Conservation (phyloP, 2,888 invertebrate species). For the Prionchulus punctatus region DNA sequence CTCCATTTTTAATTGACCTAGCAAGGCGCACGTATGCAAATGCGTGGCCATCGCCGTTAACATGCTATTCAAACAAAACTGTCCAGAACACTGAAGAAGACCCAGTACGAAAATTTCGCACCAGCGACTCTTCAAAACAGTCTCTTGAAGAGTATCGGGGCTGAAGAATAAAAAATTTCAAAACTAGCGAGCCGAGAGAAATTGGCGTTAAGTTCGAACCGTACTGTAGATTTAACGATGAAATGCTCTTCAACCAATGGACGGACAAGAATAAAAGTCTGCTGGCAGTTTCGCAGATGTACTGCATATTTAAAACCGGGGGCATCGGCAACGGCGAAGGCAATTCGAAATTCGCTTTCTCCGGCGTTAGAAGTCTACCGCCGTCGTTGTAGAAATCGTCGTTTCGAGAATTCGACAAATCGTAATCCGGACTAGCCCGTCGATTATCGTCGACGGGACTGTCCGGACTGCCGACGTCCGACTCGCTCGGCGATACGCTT, state of each 20-base stretch:
- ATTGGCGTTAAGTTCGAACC: neutral
- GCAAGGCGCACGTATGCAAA: constrained; percentile 53
- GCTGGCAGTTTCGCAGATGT: constrained; percentile 84
- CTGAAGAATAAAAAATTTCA: constrained; percentile 39
- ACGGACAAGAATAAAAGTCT: constrained; percentile 71
- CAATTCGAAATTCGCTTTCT: constrained; percentile 52
- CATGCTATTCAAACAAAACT: constrained; percentile 59
- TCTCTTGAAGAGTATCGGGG: constrained; percentile 57
- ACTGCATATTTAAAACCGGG: constrained; percentile 76
- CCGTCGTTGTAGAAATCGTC: neutral
- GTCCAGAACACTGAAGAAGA: constrained; percentile 64
- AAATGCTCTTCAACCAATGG: constrained; percentile 61
- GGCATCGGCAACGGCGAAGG: constrained; percentile 61
- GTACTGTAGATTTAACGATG: neutral
- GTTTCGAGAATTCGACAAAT: neutral
- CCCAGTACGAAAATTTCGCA: constrained; percentile 77
- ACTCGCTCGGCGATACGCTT: too few relatives aligned
- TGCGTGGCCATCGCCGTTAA: constrained; percentile 65
- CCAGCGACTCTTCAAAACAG: constrained; percentile 72
- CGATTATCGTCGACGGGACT: neutral
- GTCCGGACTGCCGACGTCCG: neutral
- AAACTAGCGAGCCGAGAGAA: neutral
- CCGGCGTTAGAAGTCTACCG: neutral
- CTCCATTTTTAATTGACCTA: constrained; percentile 39
- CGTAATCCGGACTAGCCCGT: neutral